Percentiles rank a stretch among this genome's conserved stretches.
Conservation (phyloP, 2,113 vertebrate genomes). For the Xenopus borealis region DNA sequence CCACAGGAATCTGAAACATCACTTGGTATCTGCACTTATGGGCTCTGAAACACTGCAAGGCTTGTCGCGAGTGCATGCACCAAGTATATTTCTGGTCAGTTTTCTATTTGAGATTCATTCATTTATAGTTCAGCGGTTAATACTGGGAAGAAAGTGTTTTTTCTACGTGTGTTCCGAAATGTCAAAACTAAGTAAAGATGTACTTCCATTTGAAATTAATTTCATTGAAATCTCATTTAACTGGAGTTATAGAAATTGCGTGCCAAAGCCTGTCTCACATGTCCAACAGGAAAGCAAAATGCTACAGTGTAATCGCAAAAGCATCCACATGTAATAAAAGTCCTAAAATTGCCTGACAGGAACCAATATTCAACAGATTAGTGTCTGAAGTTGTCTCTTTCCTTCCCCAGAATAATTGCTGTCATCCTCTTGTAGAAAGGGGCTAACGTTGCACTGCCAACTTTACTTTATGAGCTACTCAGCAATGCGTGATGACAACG, state of each 20-base stretch:
- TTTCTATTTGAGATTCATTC: neutral
- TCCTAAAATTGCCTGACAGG: neutral
- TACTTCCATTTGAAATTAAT: neutral
- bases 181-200: slow-evolving; percentile 6
- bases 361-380: slow-evolving; percentile 17
- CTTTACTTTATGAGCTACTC: too few species aligned
- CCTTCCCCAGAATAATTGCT: neutral
- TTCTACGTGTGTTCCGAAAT: neutral
- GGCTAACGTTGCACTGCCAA: neutral
- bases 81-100: slow-evolving; percentile 3
- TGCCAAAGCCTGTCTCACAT: too few species aligned
- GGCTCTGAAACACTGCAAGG: slow-evolving; percentile 53
- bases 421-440: slow-evolving; percentile 19
- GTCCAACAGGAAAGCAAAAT: too few species aligned
- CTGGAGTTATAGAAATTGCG: neutral
- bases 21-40: slow-evolving; percentile 55
- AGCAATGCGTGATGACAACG: too few species aligned
- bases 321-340: slow-evolving; percentile 7
- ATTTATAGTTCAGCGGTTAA: slow-evolving; percentile 12
- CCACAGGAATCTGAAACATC: slow-evolving; percentile 73
- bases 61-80: slow-evolving; percentile 9
- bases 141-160: slow-evolving; percentile 7
- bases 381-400: slow-evolving; percentile 9
- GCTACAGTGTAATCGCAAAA: neutral
- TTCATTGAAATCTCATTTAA: neutral